Evolutionary conservation across 2,113 vertebrate species (phyloP).

Genomic region (Natator depressus): DNA sequence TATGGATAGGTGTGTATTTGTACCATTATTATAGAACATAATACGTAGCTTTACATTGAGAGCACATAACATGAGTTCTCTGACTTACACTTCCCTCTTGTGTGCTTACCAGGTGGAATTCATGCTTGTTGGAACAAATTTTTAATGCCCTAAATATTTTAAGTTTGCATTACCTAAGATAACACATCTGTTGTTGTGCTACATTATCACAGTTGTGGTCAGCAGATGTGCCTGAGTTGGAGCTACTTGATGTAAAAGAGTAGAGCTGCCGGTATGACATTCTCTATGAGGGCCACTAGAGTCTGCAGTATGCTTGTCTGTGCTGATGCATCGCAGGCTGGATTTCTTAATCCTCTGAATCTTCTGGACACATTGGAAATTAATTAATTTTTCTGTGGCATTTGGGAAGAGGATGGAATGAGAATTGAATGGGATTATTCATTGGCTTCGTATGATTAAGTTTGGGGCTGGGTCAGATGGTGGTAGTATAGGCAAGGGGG

Average conservation of each 20-base stretch:
- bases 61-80: neutral
- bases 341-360: too few species aligned
- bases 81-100: neutral
- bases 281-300: too few species aligned
- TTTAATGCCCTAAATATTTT: neutral
- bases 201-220: neutral
- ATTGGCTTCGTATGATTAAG: neutral
- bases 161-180: neutral
- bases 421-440: neutral
- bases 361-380: too few species aligned
- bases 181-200: neutral
- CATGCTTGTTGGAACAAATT: too few species aligned
- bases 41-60: neutral
- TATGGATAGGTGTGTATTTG: neutral
- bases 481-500: neutral
- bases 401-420: neutral
- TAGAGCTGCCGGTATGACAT: neutral
- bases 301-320: too few species aligned
- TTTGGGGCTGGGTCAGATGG: neutral
- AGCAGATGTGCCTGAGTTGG: neutral
- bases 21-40: neutral
- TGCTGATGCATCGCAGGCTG: too few species aligned
- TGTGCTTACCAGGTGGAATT: neutral
- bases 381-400: rapidly evolving
- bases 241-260: neutral